Base-by-base conservation (phyloP, 2,113 vertebrate species). In the Todiramphus saurophagus region DNA sequence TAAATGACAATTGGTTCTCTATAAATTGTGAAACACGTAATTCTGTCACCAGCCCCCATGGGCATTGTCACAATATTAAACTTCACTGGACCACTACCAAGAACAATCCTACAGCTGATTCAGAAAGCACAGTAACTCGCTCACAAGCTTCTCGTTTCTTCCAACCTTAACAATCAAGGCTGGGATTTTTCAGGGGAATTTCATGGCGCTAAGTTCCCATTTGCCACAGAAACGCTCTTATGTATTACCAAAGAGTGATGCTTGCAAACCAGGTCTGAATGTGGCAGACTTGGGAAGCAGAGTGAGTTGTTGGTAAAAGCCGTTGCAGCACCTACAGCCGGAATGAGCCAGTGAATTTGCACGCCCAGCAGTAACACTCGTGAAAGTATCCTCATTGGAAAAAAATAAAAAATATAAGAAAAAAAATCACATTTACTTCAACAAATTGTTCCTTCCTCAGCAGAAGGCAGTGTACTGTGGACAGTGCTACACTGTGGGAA, bases 11-110 rank as follows among this genome's bases (percentile, higher is more conserved):
- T 28, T 50, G 90, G 76, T 78, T 60, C 35, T 43, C 50, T 83
- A 9, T n/a, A 89, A 87, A 87, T 25, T 63, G 53, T 8, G 48
- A 89, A 75, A 77, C 14, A 53, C 0, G 0, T 39, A 48, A 75
- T 82, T 77, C 73, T 89, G 80, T 75, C 88, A 81, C 69, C 43
- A 89, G 33, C 10, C 43, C 59, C 51, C 68, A 51, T 3, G 27
- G 35, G 35, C 79, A 58, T 85, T 85, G 75, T 86, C 85, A 83
- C 41, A 70, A 33, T 64, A 87, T 89, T 79, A 81, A 92, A 89
- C 83, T 92, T 89, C 73, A 39, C 58, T 92, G 92, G 56, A 93
- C 31, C 48, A 16, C 28, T 83, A 77, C 90, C 76, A 94, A 83
- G 72, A 89, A 2, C 56, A 92, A 60, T n/a, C 39, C 83, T 58